Base-by-base conservation (phyloP, 2,113 vertebrate genomes). In the Petaurus breviceps region DNA sequence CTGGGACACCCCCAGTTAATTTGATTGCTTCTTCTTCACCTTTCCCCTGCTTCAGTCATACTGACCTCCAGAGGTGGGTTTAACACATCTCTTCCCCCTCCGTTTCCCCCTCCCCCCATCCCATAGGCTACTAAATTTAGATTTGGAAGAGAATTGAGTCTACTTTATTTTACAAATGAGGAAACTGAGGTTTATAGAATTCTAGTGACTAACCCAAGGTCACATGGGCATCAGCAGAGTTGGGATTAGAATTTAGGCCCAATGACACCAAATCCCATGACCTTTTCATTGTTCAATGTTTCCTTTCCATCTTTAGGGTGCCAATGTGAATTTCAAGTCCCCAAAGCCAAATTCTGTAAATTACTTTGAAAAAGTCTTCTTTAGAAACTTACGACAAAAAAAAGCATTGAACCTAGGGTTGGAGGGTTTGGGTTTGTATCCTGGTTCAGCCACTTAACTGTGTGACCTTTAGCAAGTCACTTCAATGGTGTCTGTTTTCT, bases 1-100 rank as follows among this genome's bases (percentile, higher is more conserved):
- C 92, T 55, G 3, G 94, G 61, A 52, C 91, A 94, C 92, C 54
- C 52, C 51, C 51, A 52, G n/a, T 90, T 54, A 57, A 90, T 51
- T 51, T 2, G 52, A 94, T 92, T 43, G 37, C n/a, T 84, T 84
- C 61, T 68, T 28, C 49, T 55, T 61, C 37, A 94, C 50, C 47
- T 92, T 94, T 91, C 11, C 26, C 49, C 57, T 9, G 53, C 31
- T 61, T 92, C 51, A 91, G 91, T 49, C 55, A 47, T 55, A 43
- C 5, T 37, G 24, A 14, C 19, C 51, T 54, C 90, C 5, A 89
- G 43, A 90, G n/a, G 19, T 43, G 22, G n/a, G 2, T 7, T 68
- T 68, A 55, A 5, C 19, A 43, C 28, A 28, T 11, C 47, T 49
- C 10, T 2, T 8, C 6, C 19, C 19, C n/a, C 12, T 16, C 47